A percentile compares a stretch with the other conserved stretches of the same genome.
phyloP scores from a whole-genome alignment of 2,797 vertebrate species.

The Danio kyathit region DNA sequence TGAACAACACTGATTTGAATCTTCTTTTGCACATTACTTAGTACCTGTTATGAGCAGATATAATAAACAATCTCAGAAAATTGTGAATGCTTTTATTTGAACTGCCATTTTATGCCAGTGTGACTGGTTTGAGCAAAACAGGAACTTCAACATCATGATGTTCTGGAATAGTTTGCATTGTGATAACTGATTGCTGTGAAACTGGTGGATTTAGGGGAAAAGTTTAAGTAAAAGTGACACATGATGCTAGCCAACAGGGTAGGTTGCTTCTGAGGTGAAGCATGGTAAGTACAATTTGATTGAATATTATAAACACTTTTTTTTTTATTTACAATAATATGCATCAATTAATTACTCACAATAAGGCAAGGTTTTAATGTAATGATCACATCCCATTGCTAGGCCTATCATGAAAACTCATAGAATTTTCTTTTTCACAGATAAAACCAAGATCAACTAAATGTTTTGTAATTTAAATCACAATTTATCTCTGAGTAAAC shows the following conservation, averaged over 20 bases:
- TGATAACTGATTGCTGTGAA: not conserved
- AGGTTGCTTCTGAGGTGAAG: not conserved
- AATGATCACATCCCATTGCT: not conserved
- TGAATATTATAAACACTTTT: not conserved
- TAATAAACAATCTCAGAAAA: conserved; percentile 5
- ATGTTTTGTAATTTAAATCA: no score
- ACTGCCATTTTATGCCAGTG: not conserved
- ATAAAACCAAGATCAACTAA: no score
- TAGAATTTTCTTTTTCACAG: no score
- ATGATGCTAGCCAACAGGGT: not conserved
- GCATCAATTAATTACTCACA: not conserved
- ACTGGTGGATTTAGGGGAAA: not conserved
- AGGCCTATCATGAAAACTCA: no score
- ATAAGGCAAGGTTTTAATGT: conserved; percentile 1
- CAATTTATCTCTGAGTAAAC: no score
- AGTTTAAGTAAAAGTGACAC: not conserved
- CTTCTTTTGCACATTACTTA: not conserved
- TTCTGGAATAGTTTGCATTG: not conserved
- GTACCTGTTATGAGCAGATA: not conserved
- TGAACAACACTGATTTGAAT: not conserved
- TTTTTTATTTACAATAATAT: not conserved
- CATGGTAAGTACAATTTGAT: not conserved
- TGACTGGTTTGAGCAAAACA: not conserved
- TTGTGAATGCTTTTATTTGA: no score
- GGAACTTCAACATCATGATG: not conserved